Evolutionary conservation across 2,888 invertebrate genomes (phyloP).

Genomic region (Andrena camellia): DNA sequence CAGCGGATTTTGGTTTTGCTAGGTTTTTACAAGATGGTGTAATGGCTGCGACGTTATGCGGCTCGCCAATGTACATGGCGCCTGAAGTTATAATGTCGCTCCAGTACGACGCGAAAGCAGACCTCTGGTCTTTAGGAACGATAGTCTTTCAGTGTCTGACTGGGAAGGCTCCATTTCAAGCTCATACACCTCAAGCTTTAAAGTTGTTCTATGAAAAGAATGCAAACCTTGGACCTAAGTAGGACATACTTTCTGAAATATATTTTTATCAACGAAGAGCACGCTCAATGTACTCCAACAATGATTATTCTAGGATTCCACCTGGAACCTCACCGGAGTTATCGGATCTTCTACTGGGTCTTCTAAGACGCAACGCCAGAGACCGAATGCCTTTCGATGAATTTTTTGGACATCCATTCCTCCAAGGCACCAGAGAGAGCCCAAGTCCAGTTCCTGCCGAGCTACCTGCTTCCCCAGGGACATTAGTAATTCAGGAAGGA

Average conservation of each 20-base stretch:
- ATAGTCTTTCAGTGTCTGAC: constrained; percentile 99
- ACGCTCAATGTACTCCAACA: constrained; percentile 15
- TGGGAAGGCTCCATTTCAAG: constrained; percentile 99
- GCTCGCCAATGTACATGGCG: constrained; percentile 99
- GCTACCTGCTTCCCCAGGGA: constrained; percentile 81
- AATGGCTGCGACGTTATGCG: constrained; percentile 99
- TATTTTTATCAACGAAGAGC: background rate
- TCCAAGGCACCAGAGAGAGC: constrained; percentile 87
- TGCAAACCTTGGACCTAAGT: constrained; percentile 95
- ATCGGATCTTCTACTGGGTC: constrained; percentile 93
- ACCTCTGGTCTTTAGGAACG: constrained; percentile 99
- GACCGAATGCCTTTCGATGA: constrained; percentile 98
- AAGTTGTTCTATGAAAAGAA: constrained; percentile 99
- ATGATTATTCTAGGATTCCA: constrained; percentile 91
- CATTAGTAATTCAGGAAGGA: constrained; percentile 75
- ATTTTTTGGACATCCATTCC: constrained; percentile 97
- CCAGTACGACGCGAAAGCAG: constrained; percentile 99
- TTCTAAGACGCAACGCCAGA: constrained; percentile 96
- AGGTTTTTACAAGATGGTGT: constrained; percentile 99
- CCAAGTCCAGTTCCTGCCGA: constrained; percentile 85
- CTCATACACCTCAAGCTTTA: constrained; percentile 98
- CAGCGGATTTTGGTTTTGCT: constrained; percentile 99
- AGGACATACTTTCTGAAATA: constrained; percentile 81
- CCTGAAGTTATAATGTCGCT: constrained; percentile 99
- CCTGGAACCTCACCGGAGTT: constrained; percentile 96